Evolutionary conservation across 2,888 invertebrate genomes (phyloP), one percentile per base, ranked within the genome.

Genomic region (Phalangium opilio): DNA sequence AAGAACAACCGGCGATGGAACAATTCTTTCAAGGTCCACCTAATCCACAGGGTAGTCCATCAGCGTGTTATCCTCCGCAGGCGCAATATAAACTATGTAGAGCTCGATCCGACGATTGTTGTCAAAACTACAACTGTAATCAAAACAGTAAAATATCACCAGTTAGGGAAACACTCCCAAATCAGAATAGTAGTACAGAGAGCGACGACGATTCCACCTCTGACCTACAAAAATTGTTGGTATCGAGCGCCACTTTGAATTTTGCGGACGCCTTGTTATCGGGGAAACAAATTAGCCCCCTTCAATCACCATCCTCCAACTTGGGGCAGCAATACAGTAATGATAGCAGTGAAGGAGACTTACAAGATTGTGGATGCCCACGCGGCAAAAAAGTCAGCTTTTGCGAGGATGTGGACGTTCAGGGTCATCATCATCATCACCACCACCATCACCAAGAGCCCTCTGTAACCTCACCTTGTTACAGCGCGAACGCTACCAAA

Each of bases 351-450:
- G 20, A 17, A 19, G 17, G n/a, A 5, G 17, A 36, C 12, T 15
- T 15, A 15, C 19, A n/a, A 19, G n/a, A 40, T 14, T 42, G 39
- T 27, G 36, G 36, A 17, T 44, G 44, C 15, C 15, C 38, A n/a
- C 50, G 55, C 17, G 74, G 75, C 60, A 78, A 77, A 64, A 83
- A 83, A 65, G 82, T 83, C 53, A 83, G 81, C 66, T 83, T 83
- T 66, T 81, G 81, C 43, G 76, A 74, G 64, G 77, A 74, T 63
- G 38, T 38, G 1, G 38, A 15, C 8, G 14, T 38, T 10, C 27
- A 27, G 8, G 27, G 27, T 4, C 27, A 27, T 27, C 27, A 27
- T 27, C 27, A 27, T 4, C 27, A 27, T 27, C 27, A 27, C 8
- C 27, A 27, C 27, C 27, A 27, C 27, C 27, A 27, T 8, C 27